Evolutionary conservation across 2,888 invertebrate species (phyloP).

Genomic region (Drosophila affinis): DNA sequence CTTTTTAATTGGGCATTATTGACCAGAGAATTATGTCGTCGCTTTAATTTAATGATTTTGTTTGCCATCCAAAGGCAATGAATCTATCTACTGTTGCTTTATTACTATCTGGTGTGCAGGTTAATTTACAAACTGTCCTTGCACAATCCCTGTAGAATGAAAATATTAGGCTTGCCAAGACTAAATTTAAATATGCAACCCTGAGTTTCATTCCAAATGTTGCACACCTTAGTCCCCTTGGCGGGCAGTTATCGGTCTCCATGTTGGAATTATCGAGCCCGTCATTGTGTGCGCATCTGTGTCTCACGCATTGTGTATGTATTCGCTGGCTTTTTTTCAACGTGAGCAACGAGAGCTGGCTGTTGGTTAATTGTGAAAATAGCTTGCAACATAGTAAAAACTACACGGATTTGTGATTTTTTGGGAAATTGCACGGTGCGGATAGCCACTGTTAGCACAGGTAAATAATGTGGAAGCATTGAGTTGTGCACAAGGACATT

Average conservation of each 20-base stretch:
- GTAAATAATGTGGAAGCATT: conserved; percentile 4
- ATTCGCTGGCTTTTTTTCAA: conserved; percentile 34
- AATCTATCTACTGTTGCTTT: neutral
- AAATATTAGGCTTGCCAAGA: neutral
- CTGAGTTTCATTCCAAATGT: conserved; percentile 63
- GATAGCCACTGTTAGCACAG: neutral
- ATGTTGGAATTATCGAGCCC: conserved; percentile 37
- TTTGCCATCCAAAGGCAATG: neutral
- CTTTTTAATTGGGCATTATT: neutral
- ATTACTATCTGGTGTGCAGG: no score
- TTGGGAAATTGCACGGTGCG: neutral
- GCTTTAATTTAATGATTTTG: neutral
- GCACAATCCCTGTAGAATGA: conserved; percentile 5
- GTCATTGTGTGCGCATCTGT: conserved; percentile 10
- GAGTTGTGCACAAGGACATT: conserved; percentile 6
- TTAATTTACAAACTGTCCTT: neutral
- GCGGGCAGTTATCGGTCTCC: conserved; percentile 40
- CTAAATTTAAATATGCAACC: conserved; percentile 35
- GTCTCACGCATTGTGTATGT: conserved; percentile 36
- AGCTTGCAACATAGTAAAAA: neutral
- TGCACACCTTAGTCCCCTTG: conserved; percentile 15
- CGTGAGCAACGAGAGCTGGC: conserved; percentile 38
- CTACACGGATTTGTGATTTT: conserved; percentile 1
- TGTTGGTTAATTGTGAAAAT: conserved; percentile 23
- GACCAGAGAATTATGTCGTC: neutral